Conservation (phyloP, 2,888 invertebrate species). For the Nemurella pictetii region DNA sequence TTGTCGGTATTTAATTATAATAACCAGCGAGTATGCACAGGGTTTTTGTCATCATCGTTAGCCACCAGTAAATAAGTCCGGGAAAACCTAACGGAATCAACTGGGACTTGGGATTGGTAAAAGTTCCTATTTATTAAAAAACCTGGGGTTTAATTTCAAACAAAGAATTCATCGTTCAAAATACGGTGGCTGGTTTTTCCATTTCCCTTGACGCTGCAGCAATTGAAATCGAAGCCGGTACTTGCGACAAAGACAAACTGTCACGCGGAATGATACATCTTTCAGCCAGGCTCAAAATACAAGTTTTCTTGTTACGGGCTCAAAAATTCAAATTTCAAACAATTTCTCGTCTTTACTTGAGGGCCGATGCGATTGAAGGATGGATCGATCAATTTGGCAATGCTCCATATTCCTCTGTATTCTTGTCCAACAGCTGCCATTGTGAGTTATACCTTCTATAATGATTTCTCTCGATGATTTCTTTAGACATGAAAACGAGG, state of each 20-base stretch:
- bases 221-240: background rate
- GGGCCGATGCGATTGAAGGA: background rate
- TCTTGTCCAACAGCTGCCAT: background rate
- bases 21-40: too few species aligned
- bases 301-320: background rate
- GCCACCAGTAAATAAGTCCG: too few species aligned
- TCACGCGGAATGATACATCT: too few species aligned
- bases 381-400: conserved; percentile 3
- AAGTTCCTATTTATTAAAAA: background rate
- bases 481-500: background rate
- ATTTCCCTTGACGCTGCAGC: background rate
- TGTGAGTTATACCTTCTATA: background rate
- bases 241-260: background rate
- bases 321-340: background rate
- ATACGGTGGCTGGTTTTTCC: background rate
- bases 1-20: too few species aligned
- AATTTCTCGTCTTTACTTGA: conserved; percentile 17
- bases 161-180: background rate
- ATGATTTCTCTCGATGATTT: background rate
- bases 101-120: too few species aligned
- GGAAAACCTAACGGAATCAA: too few species aligned
- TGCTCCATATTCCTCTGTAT: background rate
- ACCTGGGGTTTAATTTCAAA: background rate
- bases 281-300: background rate
- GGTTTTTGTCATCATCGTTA: too few species aligned